Evolutionary conservation across 1,140 invertebrate genomes (phyloP), one percentile per base, ranked within the genome.

Genomic region (Macrostomum lignano): DNA sequence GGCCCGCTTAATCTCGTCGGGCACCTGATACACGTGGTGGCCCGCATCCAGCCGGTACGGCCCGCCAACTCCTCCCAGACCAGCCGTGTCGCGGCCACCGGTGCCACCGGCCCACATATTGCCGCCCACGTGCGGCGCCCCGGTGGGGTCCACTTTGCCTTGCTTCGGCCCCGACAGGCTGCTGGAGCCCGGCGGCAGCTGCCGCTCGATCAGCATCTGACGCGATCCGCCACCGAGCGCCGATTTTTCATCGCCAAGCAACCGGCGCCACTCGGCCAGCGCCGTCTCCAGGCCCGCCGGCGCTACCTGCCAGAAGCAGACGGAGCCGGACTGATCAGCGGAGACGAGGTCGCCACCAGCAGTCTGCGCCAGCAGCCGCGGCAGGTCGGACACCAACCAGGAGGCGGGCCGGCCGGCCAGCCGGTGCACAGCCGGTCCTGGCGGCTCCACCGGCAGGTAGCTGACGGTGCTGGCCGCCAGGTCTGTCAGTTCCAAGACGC

Each of bases 31-130:
- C 1, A 91, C 79, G 40, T 72, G 67, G 45, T 93, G 77, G 1
- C 84, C 82, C 35, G 72, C 73, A 54, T 93, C 82, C 6, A 93
- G 60, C 17, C 61, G 41, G 39, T 55, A 61, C 13, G 51, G 55
- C 24, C 54, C 52, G 14, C 54, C 54, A 35, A 54, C 40, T 7
- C 55, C 55, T 17, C 53, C 55, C 1, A 59, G 39, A 17, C 84
- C 84, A n/a, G 79, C 78, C 2, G 81, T 91, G 48, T 81, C 75
- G 34, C 74, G 62, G 41, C 65, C 59, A 29, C 57, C 82, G 24
- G 72, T 78, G 21, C 82, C 82, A 6, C 82, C 81, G 23, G 81
- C 79, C 81, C 82, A 93, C 1, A 73, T 82, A 46, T 84, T 86
- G 3, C 84, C 82, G 33, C 82, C 82, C 34, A 86, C 76, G 60